Percentiles rank a stretch among this genome's conserved stretches.
Conservation (phyloP, 2,888 invertebrate genomes). For the Drosophila histrio region DNA sequence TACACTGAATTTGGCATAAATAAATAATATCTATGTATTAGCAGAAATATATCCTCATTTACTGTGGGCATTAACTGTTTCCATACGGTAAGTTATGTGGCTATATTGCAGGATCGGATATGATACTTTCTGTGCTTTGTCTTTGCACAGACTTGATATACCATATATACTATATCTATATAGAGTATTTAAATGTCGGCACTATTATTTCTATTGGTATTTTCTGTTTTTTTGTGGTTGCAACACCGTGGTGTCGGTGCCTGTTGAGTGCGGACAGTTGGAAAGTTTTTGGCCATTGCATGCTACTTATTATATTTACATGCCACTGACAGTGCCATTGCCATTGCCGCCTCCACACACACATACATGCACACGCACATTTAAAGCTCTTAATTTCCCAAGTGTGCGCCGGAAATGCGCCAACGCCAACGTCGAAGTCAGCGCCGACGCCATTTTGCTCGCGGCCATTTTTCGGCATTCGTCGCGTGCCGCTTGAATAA, state of each 20-base stretch:
- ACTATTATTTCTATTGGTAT: not conserved
- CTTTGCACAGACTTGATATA: too few species aligned
- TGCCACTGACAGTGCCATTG: constrained; percentile 3
- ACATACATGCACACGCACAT: constrained; percentile 8
- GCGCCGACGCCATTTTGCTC: constrained; percentile 52
- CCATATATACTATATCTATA: too few species aligned
- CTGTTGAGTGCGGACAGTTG: constrained; percentile 16
- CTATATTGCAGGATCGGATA: too few species aligned
- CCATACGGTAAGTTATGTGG: too few species aligned
- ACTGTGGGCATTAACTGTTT: too few species aligned
- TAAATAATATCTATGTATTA: too few species aligned
- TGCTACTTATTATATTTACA: constrained; percentile 38
- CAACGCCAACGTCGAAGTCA: constrained; percentile 11
- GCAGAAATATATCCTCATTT: too few species aligned
- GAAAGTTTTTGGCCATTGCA: constrained; percentile 18
- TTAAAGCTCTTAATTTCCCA: constrained; percentile 60
- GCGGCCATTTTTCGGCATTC: constrained; percentile 67
- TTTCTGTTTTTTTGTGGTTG: not conserved
- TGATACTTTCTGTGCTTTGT: too few species aligned
- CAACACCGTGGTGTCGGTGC: not conserved
- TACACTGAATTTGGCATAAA: too few species aligned
- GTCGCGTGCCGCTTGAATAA: constrained; percentile 68
- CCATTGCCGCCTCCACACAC: constrained; percentile 9
- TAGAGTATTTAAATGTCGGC: not conserved
- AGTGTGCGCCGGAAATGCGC: constrained; percentile 56